phyloP scores from a whole-genome alignment of 2,888 invertebrate species.

The Eupithecia subfuscata region DNA sequence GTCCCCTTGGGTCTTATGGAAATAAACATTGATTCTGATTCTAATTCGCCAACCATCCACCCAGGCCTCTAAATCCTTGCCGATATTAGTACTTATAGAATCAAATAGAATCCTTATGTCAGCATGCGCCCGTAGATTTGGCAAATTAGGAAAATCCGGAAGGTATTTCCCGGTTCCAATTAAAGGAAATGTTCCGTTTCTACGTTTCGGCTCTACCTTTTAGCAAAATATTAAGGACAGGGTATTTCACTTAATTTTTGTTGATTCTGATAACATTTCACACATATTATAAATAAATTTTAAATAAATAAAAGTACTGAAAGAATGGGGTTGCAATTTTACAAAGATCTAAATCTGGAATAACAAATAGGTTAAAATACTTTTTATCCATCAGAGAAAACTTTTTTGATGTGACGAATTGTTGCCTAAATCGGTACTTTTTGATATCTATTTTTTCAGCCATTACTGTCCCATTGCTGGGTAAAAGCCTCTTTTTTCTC shows the following conservation, averaged over 20 bases:
- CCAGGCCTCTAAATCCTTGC: conserved; percentile 2
- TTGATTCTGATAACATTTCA: background rate
- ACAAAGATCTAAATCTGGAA: too few species aligned
- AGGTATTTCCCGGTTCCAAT: conserved; percentile 24
- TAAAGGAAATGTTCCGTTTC: conserved; percentile 27
- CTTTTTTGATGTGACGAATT: too few species aligned
- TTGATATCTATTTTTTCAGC: too few species aligned
- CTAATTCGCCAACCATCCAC: background rate
- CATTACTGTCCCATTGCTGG: too few species aligned
- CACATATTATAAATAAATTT: too few species aligned
- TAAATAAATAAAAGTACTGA: too few species aligned
- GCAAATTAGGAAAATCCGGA: conserved; percentile 32
- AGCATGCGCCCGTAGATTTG: conserved; percentile 2
- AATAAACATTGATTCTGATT: background rate
- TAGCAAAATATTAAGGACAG: background rate
- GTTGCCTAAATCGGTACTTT: too few species aligned
- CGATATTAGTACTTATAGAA: background rate
- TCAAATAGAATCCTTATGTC: conserved; percentile 5
- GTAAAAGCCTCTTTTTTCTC: too few species aligned
- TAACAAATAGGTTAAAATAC: too few species aligned
- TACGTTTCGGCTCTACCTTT: conserved; percentile 12
- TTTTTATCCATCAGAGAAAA: too few species aligned
- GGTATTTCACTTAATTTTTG: background rate
- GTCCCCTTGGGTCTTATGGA: too few species aligned
- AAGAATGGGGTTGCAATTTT: too few species aligned